Conservation (phyloP, 2,113 vertebrate species). For the Ictalurus punctatus region DNA sequence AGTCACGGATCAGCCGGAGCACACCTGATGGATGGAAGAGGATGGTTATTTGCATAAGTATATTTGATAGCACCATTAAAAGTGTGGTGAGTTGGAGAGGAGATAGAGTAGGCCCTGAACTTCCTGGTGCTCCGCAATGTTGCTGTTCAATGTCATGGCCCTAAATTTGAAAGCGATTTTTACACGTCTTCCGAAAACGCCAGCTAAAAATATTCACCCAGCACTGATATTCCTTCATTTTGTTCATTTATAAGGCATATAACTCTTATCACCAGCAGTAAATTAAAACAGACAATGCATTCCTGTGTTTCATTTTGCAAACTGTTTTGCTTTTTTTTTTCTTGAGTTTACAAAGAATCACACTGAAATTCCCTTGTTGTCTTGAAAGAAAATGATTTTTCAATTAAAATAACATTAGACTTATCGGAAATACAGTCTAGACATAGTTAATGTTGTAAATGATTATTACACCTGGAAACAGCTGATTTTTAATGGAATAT, state of each 20-base stretch:
- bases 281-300: neutral
- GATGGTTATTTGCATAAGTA: constrained; percentile 23
- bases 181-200: neutral
- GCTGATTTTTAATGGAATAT: neutral
- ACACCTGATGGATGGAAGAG: constrained; percentile 15
- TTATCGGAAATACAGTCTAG: neutral
- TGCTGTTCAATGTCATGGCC: neutral
- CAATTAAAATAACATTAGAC: neutral
- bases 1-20: constrained; percentile 25
- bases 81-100: constrained; percentile 10
- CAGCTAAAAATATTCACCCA: neutral
- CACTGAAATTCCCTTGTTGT: neutral
- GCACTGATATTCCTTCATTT: no score
- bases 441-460: neutral
- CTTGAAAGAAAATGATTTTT: neutral
- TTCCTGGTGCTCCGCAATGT: neutral
- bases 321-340: neutral
- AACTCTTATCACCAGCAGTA: neutral
- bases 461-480: neutral
- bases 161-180: neutral
- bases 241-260: neutral
- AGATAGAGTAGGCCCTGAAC: neutral
- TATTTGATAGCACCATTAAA: constrained; percentile 33
- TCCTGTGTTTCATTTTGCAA: neutral
- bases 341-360: neutral